Base-by-base conservation (phyloP, 1,140 invertebrate genomes). In the Holotrichia oblita region DNA sequence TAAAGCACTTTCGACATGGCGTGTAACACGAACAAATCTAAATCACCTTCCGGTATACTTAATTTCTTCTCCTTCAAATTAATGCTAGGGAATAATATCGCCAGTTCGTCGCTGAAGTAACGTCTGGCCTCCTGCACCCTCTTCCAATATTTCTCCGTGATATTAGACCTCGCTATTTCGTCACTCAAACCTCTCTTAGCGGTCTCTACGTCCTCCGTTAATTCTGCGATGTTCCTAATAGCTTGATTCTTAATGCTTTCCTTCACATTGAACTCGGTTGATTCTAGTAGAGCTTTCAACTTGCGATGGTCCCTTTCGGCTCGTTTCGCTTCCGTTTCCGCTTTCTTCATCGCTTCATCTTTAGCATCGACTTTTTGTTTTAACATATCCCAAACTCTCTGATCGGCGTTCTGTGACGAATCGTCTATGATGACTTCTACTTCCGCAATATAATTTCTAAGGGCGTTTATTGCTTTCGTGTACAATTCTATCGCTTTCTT, bases 71-170 rank as follows among this genome's bases (percentile, higher is more conserved):
- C 90, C 0, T 88, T 82, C 22, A 94, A 87, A 82, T 93, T 91
- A 0, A 94, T 86, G 42, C 90, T 90, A 0, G 94, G 93, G 84
- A 94, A 94, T 7, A 95, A 84, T 73, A 90, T 91, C 84, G 93
- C 90, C 44, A 95, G 87, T 86, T 95, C 93, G 14, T 94, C 90
- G 76, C 92, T 89, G 80, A 94, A 95, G 81, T 91, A 89, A 78
- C 90, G 90, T 0, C 94, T 88, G 3, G 93, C 93, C n/a, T 89
- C 83, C 80, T 93, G 91, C 17, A 94, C 89, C 86, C 90, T 92
- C 22, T 90, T 90, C 93, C 93, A 94, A 81, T 93, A 94, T 82
- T 90, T 91, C 80, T 94, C 92, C 0, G 91, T 89, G 0, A 94
- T 86, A 22, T 89, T 90, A 0, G 91, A 86, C 9, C 88, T 87